Conservation (phyloP, 53 echinoderm and acorn worm species). For the Mesocentrotus franciscanus region DNA sequence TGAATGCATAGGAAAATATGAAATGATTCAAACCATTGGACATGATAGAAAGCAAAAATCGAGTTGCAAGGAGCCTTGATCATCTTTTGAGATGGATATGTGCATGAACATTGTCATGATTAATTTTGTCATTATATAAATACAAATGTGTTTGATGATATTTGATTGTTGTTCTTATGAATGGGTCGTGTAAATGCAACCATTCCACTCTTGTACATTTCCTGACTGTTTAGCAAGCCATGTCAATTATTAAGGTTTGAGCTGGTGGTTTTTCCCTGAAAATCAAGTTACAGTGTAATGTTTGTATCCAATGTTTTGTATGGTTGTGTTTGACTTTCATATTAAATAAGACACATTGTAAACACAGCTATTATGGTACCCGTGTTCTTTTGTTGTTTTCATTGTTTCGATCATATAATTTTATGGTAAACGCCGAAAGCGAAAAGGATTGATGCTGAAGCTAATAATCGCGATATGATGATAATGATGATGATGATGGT, state of each 20-base stretch:
- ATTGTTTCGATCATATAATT: neutral
- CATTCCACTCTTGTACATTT: neutral
- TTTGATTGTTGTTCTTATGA: neutral
- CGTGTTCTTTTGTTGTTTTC: neutral
- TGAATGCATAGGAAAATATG: neutral
- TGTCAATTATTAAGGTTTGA: neutral
- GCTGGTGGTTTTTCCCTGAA: neutral
- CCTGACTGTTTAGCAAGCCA: neutral
- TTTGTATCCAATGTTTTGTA: slow-evolving; percentile 57
- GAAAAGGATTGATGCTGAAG: no score
- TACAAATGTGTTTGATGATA: neutral
- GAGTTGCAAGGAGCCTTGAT: neutral
- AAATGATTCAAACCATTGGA: neutral
- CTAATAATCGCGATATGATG: neutral
- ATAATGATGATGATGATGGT: neutral
- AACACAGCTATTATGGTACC: neutral
- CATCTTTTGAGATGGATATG: no score
- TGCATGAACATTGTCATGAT: no score
- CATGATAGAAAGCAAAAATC: neutral
- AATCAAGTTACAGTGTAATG: neutral
- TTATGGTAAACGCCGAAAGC: neutral
- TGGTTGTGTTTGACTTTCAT: slow-evolving; percentile 53
- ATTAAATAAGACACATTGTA: slow-evolving; percentile 10
- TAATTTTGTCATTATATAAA: no score
- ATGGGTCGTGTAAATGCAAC: neutral